A percentile compares a stretch with the other conserved stretches of the same genome.
Evolutionary conservation across 37 sponge, comb jelly and placozoan genomes (phyloP).

Genomic region (Oscarella lobularis): DNA sequence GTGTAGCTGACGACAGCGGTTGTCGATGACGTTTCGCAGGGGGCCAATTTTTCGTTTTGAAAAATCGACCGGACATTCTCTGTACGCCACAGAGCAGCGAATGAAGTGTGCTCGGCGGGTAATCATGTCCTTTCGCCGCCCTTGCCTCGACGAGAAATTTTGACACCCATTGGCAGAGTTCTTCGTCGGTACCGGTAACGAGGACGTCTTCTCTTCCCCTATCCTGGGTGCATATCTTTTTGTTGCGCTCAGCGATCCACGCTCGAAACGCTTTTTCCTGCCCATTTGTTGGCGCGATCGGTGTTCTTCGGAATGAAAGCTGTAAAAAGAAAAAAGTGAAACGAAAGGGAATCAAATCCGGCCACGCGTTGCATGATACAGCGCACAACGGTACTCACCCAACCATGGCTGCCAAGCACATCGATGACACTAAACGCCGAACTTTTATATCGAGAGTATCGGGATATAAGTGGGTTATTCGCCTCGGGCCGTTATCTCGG

Average conservation of each 20-base stretch:
- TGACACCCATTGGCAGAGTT: no score
- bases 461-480: slow-evolving; percentile 1
- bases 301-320: background rate
- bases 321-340: background rate
- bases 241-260: background rate
- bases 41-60: no score
- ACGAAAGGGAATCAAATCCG: background rate
- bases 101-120: no score
- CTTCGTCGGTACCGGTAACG: background rate
- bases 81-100: no score
- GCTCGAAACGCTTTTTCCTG: background rate
- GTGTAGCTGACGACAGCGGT: no score
- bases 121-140: no score
- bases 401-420: background rate
- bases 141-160: no score
- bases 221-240: background rate
- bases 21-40: no score
- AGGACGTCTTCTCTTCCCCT: background rate
- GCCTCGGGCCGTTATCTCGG: background rate
- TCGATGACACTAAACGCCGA: background rate
- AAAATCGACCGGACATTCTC: no score
- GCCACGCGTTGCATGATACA: background rate
- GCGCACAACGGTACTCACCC: background rate
- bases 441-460: background rate
- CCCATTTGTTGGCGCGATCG: background rate